Evolutionary conservation across 2,797 vertebrate genomes (phyloP).

Genomic region (Menidia menidia): DNA sequence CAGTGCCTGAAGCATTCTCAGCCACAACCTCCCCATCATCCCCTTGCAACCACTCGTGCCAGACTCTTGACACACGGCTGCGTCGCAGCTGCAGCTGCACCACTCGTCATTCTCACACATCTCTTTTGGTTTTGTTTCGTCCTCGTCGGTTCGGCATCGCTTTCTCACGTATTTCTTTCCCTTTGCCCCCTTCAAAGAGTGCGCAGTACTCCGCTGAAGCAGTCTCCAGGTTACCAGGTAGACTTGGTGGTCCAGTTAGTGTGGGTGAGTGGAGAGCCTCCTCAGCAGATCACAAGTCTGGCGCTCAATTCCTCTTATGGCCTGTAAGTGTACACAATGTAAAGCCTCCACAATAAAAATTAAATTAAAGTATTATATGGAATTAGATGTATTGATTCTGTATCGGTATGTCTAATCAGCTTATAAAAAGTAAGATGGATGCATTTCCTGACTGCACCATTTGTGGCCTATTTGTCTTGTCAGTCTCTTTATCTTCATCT

Average conservation of each 20-base stretch:
- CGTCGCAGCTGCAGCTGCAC: slow-evolving; percentile 50
- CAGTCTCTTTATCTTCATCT: slow-evolving; percentile 1
- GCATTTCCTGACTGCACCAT: neutral
- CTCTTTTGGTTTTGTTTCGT: slow-evolving; percentile 12
- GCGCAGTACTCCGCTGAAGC: slow-evolving; percentile 93
- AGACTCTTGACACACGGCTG: slow-evolving; percentile 43
- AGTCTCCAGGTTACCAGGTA: slow-evolving; percentile 95
- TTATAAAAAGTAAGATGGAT: neutral
- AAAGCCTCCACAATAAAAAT: neutral
- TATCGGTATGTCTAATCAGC: neutral
- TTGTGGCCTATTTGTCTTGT: too few species aligned
- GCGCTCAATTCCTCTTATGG: slow-evolving; percentile 95
- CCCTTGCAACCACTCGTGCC: slow-evolving; percentile 46
- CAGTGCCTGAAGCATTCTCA: slow-evolving; percentile 63
- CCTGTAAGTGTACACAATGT: slow-evolving; percentile 67
- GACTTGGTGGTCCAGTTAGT: slow-evolving; percentile 97
- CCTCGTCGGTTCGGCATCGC: neutral
- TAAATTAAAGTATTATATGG: neutral
- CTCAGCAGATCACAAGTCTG: slow-evolving; percentile 96
- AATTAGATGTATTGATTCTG: neutral
- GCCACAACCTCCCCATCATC: slow-evolving; percentile 48
- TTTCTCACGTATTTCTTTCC: neutral
- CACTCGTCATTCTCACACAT: slow-evolving; percentile 21
- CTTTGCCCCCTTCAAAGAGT: slow-evolving; percentile 82
- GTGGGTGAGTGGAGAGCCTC: slow-evolving; percentile 97